Percentiles rank a stretch among this genome's conserved stretches.
Conservation (phyloP, 2,888 invertebrate genomes). For the Dryobotodes eremita region DNA sequence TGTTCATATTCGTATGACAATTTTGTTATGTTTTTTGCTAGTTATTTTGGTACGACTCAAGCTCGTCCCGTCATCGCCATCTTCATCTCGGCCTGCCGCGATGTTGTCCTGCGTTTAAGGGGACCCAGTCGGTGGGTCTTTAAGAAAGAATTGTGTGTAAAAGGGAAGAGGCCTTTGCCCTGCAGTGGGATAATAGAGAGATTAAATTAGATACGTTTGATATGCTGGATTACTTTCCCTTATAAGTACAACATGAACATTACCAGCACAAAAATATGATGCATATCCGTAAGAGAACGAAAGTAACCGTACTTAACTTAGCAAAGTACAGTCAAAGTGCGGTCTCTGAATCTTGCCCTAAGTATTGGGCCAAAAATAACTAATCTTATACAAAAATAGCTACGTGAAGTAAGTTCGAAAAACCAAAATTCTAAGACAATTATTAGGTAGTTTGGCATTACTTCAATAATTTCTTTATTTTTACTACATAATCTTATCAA, state of each 20-base stretch:
- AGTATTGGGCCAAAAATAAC: neutral
- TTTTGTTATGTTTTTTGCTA: no score
- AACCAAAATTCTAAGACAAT: neutral
- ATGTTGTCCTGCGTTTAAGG: no score
- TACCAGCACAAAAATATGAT: neutral
- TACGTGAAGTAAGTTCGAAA: neutral
- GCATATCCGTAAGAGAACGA: neutral
- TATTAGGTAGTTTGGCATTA: neutral
- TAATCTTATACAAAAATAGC: neutral
- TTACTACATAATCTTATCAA: neutral
- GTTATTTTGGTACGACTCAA: no score
- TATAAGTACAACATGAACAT: neutral
- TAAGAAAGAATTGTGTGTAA: no score
- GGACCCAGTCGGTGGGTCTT: no score
- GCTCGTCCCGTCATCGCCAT: no score
- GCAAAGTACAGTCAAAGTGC: neutral
- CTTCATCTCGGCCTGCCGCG: no score
- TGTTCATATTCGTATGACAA: neutral
- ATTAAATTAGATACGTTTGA: no score
- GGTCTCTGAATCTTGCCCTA: neutral
- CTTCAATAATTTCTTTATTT: slow-evolving; percentile 19
- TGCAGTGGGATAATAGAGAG: no score
- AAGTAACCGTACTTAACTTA: neutral
- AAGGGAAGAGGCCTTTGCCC: no score
- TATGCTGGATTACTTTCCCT: neutral